Base-by-base conservation (phyloP, 2,797 vertebrate species). In the Spea hammondii region DNA sequence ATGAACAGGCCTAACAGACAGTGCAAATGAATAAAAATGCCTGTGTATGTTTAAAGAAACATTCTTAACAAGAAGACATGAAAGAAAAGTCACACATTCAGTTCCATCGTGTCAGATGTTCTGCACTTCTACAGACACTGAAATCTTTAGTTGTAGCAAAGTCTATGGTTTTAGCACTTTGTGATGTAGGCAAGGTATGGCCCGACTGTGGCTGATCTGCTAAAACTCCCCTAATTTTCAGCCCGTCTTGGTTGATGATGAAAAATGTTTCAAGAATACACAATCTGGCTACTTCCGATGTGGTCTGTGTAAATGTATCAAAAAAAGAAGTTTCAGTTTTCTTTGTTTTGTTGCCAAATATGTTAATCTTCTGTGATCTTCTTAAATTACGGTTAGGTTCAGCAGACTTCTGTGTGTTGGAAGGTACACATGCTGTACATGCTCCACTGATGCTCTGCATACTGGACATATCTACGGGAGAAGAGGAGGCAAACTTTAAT, bases 391-490 rank as follows among this genome's bases (percentile, higher is more conserved):
- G 64, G 94, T 92, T 83, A 99, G 92, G 86, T 92, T 97, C 79
- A 99, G 94, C 7, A 99, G 93, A 87, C 96, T 99, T 88, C 95
- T 95, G 89, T 97, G 97, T 48, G 97, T 97, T 78, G 98, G 98
- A 86, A 99, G 90, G 85, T 97, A 99, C 85, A 99, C 91, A 0
- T 99, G 97, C 90, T 99, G 97, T 73, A 99, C 93, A 2, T 96
- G 95, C 70, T 97, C 96, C 83, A 99, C 95, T 2, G 88, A 91
- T 0, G 95, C 96, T 68, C 98, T 94, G 87, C 98, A 99, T 80
- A 99, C 96, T 0, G 98, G 98, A 86, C 98, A 99, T 0, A 88
- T 88, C 98, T 99, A 88, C 11, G 4, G 84, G 84, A 76, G 80
- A 57, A 82, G 83, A 78, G 47, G 66, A 2, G 85, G 83, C 51